phyloP scores from a whole-genome alignment of 64 coral and sea anemone genomes.

The Porites australiensis region DNA sequence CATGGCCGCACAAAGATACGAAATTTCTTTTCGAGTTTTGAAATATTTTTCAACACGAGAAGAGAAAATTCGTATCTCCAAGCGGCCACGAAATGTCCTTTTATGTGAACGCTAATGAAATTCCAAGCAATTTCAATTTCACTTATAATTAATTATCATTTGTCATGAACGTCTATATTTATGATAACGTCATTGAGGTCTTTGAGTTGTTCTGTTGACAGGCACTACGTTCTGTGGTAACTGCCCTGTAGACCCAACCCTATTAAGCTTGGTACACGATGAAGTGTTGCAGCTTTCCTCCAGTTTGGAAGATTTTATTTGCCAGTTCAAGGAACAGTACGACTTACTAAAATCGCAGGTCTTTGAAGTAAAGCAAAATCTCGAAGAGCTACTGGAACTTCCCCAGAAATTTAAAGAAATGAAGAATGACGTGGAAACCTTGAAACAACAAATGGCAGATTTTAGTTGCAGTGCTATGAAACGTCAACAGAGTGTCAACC shows the following conservation, averaged over 20 bases:
- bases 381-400: not conserved
- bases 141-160: no score
- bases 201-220: not conserved
- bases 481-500: not conserved
- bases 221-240: slow-evolving; percentile 9
- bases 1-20: no score
- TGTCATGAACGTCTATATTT: no score
- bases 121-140: no score
- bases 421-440: not conserved
- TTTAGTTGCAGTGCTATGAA: not conserved
- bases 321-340: not conserved
- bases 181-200: no score
- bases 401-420: not conserved
- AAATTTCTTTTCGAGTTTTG: no score
- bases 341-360: not conserved
- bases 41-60: no score
- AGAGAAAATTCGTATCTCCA: no score
- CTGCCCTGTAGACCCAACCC: not conserved
- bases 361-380: not conserved
- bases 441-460: slow-evolving; percentile 13
- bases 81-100: no score
- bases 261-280: not conserved
- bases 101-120: no score
- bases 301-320: not conserved
- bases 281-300: not conserved